Evolutionary conservation across 2,113 vertebrate genomes (phyloP).

Genomic region (Coracopsis vasa): DNA sequence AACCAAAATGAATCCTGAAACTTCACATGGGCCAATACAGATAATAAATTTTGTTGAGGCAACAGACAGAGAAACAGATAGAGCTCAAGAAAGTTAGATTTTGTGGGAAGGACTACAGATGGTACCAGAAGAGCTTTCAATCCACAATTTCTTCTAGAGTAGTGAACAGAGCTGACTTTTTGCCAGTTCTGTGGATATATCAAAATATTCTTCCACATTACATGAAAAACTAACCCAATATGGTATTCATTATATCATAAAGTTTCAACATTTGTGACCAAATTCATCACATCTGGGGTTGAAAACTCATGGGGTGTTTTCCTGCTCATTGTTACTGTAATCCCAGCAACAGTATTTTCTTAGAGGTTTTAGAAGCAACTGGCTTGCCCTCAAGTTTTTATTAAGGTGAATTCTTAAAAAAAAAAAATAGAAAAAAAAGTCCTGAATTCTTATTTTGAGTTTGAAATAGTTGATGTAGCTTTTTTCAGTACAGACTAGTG

Average conservation of each 20-base stretch:
- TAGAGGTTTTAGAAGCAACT: not conserved
- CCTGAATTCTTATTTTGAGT: not conserved
- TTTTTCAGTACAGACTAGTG: not conserved
- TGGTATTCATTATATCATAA: not conserved
- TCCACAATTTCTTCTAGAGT: not conserved
- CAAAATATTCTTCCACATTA: not conserved
- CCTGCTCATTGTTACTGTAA: not conserved
- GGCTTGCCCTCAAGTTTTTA: not conserved
- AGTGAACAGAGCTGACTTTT: not conserved
- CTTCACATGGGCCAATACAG: not conserved
- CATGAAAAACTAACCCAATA: not conserved
- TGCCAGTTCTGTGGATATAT: not conserved
- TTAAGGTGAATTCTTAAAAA: not conserved
- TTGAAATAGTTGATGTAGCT: not conserved
- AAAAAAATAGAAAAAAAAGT: not conserved
- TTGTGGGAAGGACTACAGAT: not conserved
- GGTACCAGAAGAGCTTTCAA: not conserved
- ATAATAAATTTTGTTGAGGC: not conserved
- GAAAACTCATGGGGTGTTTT: not conserved
- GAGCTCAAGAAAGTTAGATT: not conserved
- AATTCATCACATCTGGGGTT: not conserved
- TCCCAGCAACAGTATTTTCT: not conserved
- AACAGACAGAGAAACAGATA: not conserved
- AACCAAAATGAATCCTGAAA: not conserved
- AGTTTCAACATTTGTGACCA: not conserved